Evolutionary conservation across 2,113 vertebrate genomes (phyloP).

Genomic region (Oncorhynchus masou): DNA sequence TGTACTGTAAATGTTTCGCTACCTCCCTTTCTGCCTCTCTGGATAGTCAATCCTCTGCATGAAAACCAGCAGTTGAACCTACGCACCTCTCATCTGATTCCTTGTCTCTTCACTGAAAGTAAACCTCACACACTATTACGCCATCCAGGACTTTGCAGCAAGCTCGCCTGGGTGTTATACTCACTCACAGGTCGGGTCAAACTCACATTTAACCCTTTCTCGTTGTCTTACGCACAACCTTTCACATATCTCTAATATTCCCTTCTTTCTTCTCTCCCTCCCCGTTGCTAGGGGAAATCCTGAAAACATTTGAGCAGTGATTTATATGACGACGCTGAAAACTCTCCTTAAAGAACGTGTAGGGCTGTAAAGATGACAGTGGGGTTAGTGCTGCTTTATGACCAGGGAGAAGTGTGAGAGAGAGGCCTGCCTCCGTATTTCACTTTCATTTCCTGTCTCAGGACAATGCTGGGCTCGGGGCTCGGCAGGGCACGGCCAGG

Average conservation of each 20-base stretch:
- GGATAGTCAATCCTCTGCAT: background rate
- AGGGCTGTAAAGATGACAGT: slow-evolving; percentile 53
- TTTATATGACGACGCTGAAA: slow-evolving; percentile 43
- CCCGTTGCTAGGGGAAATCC: slow-evolving; percentile 23
- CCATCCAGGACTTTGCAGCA: background rate
- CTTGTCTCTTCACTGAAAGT: background rate
- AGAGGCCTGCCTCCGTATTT: slow-evolving; percentile 35
- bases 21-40: background rate
- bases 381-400: slow-evolving; percentile 41
- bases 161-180: background rate
- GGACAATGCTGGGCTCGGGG: slow-evolving; percentile 19
- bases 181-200: slow-evolving; percentile 11
- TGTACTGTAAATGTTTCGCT: background rate
- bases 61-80: background rate
- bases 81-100: slow-evolving; percentile 19
- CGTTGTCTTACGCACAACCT: background rate
- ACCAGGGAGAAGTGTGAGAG: slow-evolving; percentile 21
- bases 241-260: slow-evolving; percentile 11
- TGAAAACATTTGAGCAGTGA: slow-evolving; percentile 35
- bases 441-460: slow-evolving; percentile 50
- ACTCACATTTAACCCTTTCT: background rate
- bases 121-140: slow-evolving; percentile 4
- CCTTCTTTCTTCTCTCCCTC: slow-evolving; percentile 17
- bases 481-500: slow-evolving; percentile 18
- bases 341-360: slow-evolving; percentile 36